Evolutionary conservation across 2,113 vertebrate genomes (phyloP), one percentile per base, ranked within the genome.

Genomic region (Anas platyrhynchos): DNA sequence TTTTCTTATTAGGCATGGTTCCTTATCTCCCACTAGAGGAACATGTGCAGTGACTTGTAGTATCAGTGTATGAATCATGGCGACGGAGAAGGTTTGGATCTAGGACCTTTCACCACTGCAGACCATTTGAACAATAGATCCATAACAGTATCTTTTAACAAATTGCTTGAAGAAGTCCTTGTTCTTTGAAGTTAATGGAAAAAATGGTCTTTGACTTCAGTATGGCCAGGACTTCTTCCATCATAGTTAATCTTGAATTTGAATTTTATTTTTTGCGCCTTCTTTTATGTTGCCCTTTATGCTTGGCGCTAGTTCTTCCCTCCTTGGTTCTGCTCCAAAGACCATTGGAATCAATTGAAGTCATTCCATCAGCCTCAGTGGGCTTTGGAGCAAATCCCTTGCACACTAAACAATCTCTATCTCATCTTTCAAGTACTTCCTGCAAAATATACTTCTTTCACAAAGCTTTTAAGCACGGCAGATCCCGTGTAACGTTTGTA

Each of bases 351-450:
- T 86, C 65, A 86, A 55, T 58, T 11, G 2, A 86, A 93, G 65
- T 75, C 52, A 65, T 92, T 86, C 80, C 92, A 93, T 54, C 86
- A 88, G 54, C 62, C 91, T 93, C 93, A 92, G 90, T 36, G 62
- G 80, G 86, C 80, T 95, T 95, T 93, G 80, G 69, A 90, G 69
- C 54, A 93, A 90, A 94, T 94, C 92, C 73, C 58, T 81, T 65
- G 73, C 76, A 56, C 0, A 3, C 76, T 72, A 65, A 94, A 91
- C 79, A 95, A 56, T 67, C 73, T 88, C 67, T 9, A 22, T 96
- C 84, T 96, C 91, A 55, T 87, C 69, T 96, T 96, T 93, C 93
- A 90, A 91, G 68, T 78, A 80, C 78, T 96, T 93, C 79, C 93
- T 90, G 80, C 65, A 96, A 96, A 97, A 95, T 27, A 65, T 13